These are phyloP conservation scores for Drosophila serrata DNA, from an alignment of 1,140 invertebrate species.

Conservation along the genomic window DNA sequence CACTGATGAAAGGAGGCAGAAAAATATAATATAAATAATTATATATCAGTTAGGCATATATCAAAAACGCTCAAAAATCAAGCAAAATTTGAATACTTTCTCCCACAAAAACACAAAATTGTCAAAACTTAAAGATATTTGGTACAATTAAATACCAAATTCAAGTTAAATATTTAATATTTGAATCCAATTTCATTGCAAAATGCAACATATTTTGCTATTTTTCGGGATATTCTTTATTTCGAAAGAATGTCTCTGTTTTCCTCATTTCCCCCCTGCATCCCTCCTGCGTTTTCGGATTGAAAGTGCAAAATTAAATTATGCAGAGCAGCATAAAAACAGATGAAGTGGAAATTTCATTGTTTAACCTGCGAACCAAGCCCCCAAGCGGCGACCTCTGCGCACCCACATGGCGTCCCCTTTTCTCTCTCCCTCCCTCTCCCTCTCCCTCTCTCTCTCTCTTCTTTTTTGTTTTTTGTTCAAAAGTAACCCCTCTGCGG, in stretches of 20 bases:
- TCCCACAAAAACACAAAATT: neutral
- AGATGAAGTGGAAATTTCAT: constrained; percentile 83
- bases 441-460: neutral
- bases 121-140: neutral
- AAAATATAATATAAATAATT: neutral
- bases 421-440: neutral
- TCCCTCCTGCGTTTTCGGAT: constrained; percentile 26
- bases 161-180: neutral
- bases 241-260: constrained; percentile 12
- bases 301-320: constrained; percentile 81
- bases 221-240: no score
- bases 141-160: neutral
- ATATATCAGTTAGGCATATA: no score
- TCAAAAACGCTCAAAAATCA: no score
- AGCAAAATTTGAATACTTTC: no score
- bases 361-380: constrained; percentile 74
- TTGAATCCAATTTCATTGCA: neutral
- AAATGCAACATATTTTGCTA: no score
- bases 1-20: neutral
- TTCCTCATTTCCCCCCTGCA: neutral
- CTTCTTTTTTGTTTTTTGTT: constrained; percentile 2
- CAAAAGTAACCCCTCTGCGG: constrained; percentile 11
- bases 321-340: constrained; percentile 82
- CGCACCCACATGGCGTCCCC: constrained; percentile 4
- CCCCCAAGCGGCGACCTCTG: constrained; percentile 18